Evolutionary conservation across 2,797 vertebrate genomes (phyloP).

Genomic region (Pelodytes ibericus): DNA sequence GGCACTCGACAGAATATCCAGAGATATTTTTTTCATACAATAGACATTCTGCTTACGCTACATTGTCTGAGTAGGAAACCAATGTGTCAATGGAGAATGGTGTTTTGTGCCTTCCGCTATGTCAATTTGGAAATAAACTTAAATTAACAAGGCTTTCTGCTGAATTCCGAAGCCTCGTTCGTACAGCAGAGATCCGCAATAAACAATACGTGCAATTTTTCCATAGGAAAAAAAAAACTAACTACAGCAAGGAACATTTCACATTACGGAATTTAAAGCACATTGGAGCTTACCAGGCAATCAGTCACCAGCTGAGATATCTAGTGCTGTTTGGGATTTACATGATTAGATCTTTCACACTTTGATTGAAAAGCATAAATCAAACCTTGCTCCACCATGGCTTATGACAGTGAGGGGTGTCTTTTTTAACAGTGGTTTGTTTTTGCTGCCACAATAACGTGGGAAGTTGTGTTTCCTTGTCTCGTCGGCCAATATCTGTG

Average conservation of each 20-base stretch:
- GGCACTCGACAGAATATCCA: neutral
- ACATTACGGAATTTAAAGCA: slow-evolving; percentile 43
- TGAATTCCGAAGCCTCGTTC: slow-evolving; percentile 6
- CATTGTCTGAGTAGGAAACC: neutral
- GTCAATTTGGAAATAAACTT: slow-evolving; percentile 20
- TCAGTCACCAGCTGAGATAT: slow-evolving; percentile 55
- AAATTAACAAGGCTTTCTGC: slow-evolving; percentile 18
- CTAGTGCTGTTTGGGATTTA: slow-evolving; percentile 45
- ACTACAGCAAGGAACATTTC: slow-evolving; percentile 14
- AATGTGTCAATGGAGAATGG: neutral
- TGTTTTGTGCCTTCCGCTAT: neutral
- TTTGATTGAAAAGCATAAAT: slow-evolving; percentile 65
- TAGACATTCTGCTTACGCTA: neutral
- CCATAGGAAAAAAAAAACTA: slow-evolving; percentile 55
- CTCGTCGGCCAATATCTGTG: neutral
- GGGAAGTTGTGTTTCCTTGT: neutral
- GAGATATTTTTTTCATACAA: neutral
- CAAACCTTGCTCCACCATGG: slow-evolving; percentile 59
- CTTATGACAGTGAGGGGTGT: slow-evolving; percentile 59
- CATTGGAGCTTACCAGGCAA: slow-evolving; percentile 51
- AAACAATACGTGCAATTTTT: slow-evolving; percentile 23
- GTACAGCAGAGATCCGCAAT: slow-evolving; percentile 22
- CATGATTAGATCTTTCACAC: slow-evolving; percentile 62
- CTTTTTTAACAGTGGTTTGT: neutral
- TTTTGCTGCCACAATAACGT: neutral